Percentiles rank a stretch among this genome's conserved stretches.
Conservation (phyloP, 2,888 invertebrate species). For the Aporophyla nigra region DNA sequence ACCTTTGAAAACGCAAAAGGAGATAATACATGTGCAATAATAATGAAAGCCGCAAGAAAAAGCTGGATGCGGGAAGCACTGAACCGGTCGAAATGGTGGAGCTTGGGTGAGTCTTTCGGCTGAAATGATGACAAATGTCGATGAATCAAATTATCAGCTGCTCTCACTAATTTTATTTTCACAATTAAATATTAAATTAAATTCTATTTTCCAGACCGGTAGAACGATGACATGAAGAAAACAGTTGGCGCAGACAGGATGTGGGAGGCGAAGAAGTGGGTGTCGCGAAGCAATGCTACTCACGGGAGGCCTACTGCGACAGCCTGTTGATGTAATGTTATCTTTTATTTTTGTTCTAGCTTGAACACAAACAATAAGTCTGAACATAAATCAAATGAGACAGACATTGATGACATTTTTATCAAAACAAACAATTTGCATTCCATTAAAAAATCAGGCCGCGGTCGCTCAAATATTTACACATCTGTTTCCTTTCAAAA, state of each 20-base stretch:
- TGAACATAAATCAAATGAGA: conserved; percentile 37
- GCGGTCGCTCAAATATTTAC: conserved; percentile 64
- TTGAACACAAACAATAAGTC: conserved; percentile 14
- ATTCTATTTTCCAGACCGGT: conserved; percentile 33
- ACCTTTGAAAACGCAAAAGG: neutral
- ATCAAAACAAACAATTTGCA: conserved; percentile 54
- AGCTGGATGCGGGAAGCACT: too few relatives aligned
- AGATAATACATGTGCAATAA: neutral
- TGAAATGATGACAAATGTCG: too few relatives aligned
- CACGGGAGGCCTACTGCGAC: conserved; percentile 40
- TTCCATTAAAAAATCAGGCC: conserved; percentile 55
- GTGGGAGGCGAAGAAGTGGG: conserved; percentile 51
- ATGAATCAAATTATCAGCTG: neutral
- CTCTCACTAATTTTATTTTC: neutral
- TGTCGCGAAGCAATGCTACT: conserved; percentile 42
- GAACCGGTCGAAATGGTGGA: too few relatives aligned
- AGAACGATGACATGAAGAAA: conserved; percentile 40
- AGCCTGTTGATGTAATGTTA: conserved; percentile 28
- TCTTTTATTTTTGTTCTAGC: conserved; percentile 48
- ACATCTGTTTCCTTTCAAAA: conserved; percentile 71
- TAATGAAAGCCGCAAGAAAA: neutral
- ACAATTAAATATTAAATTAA: conserved; percentile 9
- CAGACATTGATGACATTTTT: conserved; percentile 40
- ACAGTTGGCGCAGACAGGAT: conserved; percentile 30
- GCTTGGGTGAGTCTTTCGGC: too few relatives aligned